Evolutionary conservation across 2,113 vertebrate genomes (phyloP), one percentile per base, ranked within the genome.

Genomic region (Panthera tigris): DNA sequence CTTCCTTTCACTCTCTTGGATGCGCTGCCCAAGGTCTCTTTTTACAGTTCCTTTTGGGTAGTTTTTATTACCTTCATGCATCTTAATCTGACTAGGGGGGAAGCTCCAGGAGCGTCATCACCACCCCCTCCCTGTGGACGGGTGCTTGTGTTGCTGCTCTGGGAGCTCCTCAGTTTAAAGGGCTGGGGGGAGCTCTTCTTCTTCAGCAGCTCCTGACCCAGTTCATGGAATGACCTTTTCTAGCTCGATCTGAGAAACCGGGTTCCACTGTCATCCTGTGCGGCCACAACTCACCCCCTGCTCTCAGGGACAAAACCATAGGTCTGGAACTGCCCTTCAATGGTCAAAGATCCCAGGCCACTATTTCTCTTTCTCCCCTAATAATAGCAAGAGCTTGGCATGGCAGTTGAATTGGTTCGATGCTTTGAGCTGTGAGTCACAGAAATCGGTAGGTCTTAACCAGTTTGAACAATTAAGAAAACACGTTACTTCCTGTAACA

Each of bases 1-100:
- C 92, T 98, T 97, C 96, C 97, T 98, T 98, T 97, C 96, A 94
- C 93, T 96, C 94, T 98, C 97, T 98, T 98, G 97, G 98, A 98
- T 94, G 79, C 21, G 25, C 95, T 98, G 98, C 95, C 98, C 87
- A 95, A 94, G 80, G 21, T 71, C n/a, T 93, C 83, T 96, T 98
- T 98, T 97, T 89, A 86, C 84, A 97, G 97, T 98, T 97, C 89
- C 81, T 97, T 97, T 97, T 76, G 94, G 94, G 88, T 97, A 61
- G 25, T n/a, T 98, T 98, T 98, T 98, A 98, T 98, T 93, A 97
- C 98, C 97, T 98, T 98, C 95, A 79, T 97, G 97, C 69, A 82
- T 98, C 97, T 97, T 98, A 80, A 98, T 98, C 98, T 97, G 97
- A 98, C 98, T 79, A 97, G 95, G 93, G 93, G 94, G 97, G 98